Percentiles rank a stretch among this genome's conserved stretches.
These are phyloP conservation scores for Acanthornis magna DNA, from an alignment of 2,797 vertebrate species.

Conservation along the genomic window DNA sequence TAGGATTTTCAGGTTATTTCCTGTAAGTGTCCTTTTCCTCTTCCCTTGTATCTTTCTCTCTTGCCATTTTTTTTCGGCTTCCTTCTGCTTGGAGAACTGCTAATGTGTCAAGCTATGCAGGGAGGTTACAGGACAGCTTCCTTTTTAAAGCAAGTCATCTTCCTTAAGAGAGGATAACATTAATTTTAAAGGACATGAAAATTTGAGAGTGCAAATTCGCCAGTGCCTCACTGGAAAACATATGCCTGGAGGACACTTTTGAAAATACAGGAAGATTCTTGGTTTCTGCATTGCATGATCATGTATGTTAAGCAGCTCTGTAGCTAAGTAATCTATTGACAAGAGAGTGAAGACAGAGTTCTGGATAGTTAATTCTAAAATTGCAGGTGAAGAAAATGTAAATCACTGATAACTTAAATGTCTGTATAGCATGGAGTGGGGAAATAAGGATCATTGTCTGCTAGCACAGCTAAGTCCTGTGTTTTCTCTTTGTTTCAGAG, in stretches of 20 bases:
- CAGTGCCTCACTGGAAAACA: background rate
- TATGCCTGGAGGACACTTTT: background rate
- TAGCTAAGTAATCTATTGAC: background rate
- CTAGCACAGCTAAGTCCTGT: background rate
- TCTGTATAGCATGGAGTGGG: background rate
- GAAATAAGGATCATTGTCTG: background rate
- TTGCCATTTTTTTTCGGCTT: background rate
- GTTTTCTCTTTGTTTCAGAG: constrained; percentile 73
- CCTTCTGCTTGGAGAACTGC: background rate
- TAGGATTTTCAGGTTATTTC: background rate
- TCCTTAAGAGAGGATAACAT: background rate
- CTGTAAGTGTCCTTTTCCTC: background rate
- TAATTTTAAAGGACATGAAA: background rate
- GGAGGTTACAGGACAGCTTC: background rate
- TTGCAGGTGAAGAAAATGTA: background rate
- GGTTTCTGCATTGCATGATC: background rate
- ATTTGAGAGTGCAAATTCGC: background rate
- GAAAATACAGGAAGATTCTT: background rate
- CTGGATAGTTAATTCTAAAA: background rate
- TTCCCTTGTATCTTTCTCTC: background rate
- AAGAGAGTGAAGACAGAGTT: background rate
- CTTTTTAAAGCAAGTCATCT: background rate
- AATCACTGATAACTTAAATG: background rate
- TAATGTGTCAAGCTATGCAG: background rate
- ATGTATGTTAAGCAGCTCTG: background rate